Base-by-base conservation (phyloP, 2,797 vertebrate species). In the Threskiornis aethiopicus region DNA sequence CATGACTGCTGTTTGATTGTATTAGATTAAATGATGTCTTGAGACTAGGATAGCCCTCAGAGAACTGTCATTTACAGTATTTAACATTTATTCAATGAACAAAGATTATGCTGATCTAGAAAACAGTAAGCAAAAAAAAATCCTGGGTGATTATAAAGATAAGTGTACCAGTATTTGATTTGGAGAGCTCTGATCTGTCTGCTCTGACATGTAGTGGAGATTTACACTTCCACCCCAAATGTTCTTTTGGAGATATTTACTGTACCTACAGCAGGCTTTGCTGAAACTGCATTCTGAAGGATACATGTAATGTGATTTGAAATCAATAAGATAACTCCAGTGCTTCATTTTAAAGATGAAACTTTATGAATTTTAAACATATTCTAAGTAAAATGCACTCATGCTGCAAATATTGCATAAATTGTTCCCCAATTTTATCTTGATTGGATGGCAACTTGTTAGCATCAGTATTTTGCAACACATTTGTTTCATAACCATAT, bases 241-340 rank as follows among this genome's bases (percentile, higher is more conserved):
- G 84, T 91, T 95, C 89, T 90, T 89, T 71, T 84, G 72, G 71
- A 96, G 93, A 93, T 96, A 91, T 91, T 96, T 95, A 85, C 73
- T 86, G 77, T 78, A 90, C 69, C 59, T 94, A 37, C 49, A 85
- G 67, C 71, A 51, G 84, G 58, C 89, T 89, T 76, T 76, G 93
- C 93, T 97, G 95, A 93, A 89, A 37, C 84, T 31, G 11, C 80
- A 44, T 69, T 94, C 87, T 87, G 69, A 62, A 89, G 71, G 73
- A 84, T 86, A 57, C 42, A 16, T 9, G 33, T 91, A 87, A 95
- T 82, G 61, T 73, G 88, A 93, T 94, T 94, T 93, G 86, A 96
- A 95, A 90, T 94, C 72, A 76, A 28, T 91, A 82, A 21, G 20
- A 55, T 62, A 79, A 69, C 66, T 67, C 35, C 39, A 58, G 44